These are phyloP conservation scores for Acomys russatus DNA, from an alignment of 2,797 vertebrate genomes.

Conservation along the genomic window DNA sequence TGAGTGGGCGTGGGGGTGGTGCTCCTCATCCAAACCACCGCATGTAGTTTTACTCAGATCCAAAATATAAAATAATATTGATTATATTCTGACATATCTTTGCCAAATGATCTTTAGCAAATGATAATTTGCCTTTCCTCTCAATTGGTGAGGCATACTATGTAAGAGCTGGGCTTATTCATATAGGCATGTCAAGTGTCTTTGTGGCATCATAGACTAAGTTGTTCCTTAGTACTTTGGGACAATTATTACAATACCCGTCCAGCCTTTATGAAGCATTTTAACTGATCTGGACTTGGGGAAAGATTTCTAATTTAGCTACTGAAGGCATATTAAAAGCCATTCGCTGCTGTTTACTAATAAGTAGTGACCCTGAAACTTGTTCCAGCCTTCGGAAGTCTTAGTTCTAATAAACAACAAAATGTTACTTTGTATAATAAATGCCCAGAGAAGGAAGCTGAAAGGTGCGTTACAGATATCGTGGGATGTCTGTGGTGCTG, in stretches of 20 bases:
- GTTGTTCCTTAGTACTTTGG: slow-evolving; percentile 12
- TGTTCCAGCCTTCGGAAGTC: slow-evolving; percentile 3
- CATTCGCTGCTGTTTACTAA: background rate
- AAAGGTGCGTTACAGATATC: background rate
- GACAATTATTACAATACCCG: slow-evolving; percentile 21
- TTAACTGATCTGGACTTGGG: slow-evolving; percentile 38
- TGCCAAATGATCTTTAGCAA: background rate
- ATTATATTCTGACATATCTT: background rate
- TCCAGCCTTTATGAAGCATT: slow-evolving; percentile 38
- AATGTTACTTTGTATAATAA: background rate
- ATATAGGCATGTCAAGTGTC: background rate
- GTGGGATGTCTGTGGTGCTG: background rate
- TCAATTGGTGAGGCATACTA: background rate
- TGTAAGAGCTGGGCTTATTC: background rate
- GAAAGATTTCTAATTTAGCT: slow-evolving; percentile 41
- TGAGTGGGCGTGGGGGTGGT: background rate
- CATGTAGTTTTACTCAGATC: background rate
- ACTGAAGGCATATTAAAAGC: background rate
- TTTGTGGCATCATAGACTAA: background rate
- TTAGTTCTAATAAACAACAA: slow-evolving; percentile 38
- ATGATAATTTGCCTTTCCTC: slow-evolving; percentile 30
- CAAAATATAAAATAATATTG: background rate
- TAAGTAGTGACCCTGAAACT: slow-evolving; percentile 41
- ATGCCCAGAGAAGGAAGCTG: slow-evolving; percentile 39
- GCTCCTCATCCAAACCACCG: background rate